phyloP scores from a whole-genome alignment of 1,140 invertebrate species.

The Acromyrmex echinatior region DNA sequence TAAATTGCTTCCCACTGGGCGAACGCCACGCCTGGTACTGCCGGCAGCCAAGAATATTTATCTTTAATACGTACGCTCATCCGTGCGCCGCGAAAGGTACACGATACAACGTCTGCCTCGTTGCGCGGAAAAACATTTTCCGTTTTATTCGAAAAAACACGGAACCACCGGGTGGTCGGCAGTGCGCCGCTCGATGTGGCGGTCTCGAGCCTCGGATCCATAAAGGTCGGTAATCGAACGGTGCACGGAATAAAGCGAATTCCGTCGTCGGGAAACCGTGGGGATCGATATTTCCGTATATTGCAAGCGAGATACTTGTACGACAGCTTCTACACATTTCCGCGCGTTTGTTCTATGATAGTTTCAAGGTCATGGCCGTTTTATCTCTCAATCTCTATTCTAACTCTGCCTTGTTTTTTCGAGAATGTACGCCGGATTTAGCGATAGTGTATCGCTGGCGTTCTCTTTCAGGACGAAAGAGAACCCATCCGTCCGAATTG shows the following conservation, averaged over 20 bases:
- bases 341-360: neutral
- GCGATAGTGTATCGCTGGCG: constrained; percentile 4
- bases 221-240: constrained; percentile 69
- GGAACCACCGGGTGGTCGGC: constrained; percentile 43
- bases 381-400: constrained; percentile 17
- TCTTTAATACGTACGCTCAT: constrained; percentile 63
- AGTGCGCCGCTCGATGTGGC: too few species aligned
- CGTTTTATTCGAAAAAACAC: constrained; percentile 51
- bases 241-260: constrained; percentile 68
- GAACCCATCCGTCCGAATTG: constrained; percentile 34
- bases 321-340: constrained; percentile 6
- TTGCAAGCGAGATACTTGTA: constrained; percentile 2
- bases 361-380: constrained; percentile 50
- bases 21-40: constrained; percentile 51
- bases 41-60: constrained; percentile 62
- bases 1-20: constrained; percentile 56
- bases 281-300: constrained; percentile 42
- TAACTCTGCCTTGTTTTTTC: neutral
- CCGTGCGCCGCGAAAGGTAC: constrained; percentile 53
- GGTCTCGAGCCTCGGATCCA: constrained; percentile 47
- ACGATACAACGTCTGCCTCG: constrained; percentile 39
- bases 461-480: neutral
- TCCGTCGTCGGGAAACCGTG: constrained; percentile 28
- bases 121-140: constrained; percentile 65
- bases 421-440: constrained; percentile 66